Conservation (phyloP, 1,140 invertebrate species). For the Aphelenchoides besseyi region DNA sequence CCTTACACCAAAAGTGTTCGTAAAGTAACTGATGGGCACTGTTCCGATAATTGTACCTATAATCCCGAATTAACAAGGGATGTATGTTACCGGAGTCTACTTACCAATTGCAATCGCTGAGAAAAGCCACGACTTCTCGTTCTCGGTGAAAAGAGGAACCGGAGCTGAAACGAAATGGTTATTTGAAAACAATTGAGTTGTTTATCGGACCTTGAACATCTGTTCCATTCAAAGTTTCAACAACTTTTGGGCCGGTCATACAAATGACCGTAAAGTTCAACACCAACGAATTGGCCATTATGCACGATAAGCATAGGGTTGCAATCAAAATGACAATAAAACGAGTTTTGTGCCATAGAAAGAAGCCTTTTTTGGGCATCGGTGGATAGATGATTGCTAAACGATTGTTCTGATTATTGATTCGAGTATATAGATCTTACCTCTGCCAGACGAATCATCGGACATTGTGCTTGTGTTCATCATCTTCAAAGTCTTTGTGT, state of each 20-base stretch:
- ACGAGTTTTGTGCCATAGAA: constrained; percentile 26
- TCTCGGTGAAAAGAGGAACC: constrained; percentile 16
- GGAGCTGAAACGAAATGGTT: no score
- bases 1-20: constrained; percentile 25
- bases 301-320: constrained; percentile 36
- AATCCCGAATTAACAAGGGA: no score
- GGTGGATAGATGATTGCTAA: not conserved
- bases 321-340: constrained; percentile 36
- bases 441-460: not conserved
- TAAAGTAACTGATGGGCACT: constrained; percentile 35
- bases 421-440: not conserved
- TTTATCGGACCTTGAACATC: not conserved
- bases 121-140: constrained; percentile 33
- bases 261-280: constrained; percentile 53
- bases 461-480: not conserved
- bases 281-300: constrained; percentile 44
- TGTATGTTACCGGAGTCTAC: no score
- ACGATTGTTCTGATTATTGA: not conserved
- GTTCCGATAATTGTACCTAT: constrained; percentile 43
- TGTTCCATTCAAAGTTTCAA: not conserved
- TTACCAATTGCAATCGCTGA: constrained; percentile 46
- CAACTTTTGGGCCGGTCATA: constrained; percentile 21
- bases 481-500: not conserved
- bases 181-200: not conserved
- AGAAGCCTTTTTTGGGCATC: constrained; percentile 16